Evolutionary conservation across 2,797 vertebrate genomes (phyloP).

Genomic region (Hemibagrus guttatus): DNA sequence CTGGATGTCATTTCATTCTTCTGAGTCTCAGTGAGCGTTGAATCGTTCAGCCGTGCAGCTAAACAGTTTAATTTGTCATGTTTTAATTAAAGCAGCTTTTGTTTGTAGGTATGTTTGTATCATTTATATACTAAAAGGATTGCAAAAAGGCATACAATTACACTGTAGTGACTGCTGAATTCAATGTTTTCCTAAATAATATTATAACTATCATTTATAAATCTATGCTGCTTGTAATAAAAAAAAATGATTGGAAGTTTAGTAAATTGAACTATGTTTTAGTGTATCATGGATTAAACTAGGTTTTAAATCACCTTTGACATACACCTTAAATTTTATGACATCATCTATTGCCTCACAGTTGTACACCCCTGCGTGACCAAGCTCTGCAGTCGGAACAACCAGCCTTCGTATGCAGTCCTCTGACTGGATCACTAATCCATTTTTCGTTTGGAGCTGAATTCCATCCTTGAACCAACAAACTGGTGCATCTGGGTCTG

Average conservation of each 20-base stretch:
- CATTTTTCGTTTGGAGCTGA: conserved; percentile 66
- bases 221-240: not conserved
- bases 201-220: not conserved
- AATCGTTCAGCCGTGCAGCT: conserved; percentile 73
- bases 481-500: conserved; percentile 60
- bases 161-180: not conserved
- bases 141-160: not conserved
- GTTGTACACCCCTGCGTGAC: conserved; percentile 75
- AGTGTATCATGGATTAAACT: conserved; percentile 46
- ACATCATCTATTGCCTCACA: conserved; percentile 63
- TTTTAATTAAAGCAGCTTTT: conserved; percentile 48
- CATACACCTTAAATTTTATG: conserved; percentile 76
- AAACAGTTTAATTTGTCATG: conserved; percentile 64
- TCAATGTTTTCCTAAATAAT: not conserved
- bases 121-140: conserved; percentile 5
- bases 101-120: conserved; percentile 26
- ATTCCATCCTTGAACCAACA: conserved; percentile 74
- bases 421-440: conserved; percentile 71
- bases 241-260: not conserved
- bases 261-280: not conserved
- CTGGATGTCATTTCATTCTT: conserved; percentile 65
- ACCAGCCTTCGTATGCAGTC: conserved; percentile 66
- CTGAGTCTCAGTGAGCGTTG: conserved; percentile 68
- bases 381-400: conserved; percentile 60
- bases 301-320: conserved; percentile 75